These are phyloP conservation scores for Lasioglossum marginatum DNA, from an alignment of 2,888 invertebrate species.

Conservation along the genomic window DNA sequence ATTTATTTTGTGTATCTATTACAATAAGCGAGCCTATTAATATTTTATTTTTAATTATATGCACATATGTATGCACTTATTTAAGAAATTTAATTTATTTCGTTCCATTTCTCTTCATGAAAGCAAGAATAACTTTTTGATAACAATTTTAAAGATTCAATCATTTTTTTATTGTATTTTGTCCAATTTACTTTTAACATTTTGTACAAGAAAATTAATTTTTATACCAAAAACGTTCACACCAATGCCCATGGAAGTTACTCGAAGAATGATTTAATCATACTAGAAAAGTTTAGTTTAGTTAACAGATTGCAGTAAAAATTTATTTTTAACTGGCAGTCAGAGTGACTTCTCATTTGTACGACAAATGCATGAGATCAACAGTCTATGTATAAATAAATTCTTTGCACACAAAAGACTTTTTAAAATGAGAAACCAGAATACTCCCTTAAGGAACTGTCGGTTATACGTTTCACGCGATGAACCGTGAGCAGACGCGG, in stretches of 20 bases:
- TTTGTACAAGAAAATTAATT: neutral
- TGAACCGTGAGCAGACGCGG: neutral
- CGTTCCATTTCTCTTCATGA: neutral
- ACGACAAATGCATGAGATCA: neutral
- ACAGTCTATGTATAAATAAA: neutral
- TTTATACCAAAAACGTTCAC: neutral
- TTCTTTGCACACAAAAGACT: no score
- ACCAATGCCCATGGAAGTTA: neutral
- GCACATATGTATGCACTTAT: neutral
- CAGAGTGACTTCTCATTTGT: neutral
- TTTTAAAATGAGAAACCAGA: neutral
- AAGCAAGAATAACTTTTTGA: neutral
- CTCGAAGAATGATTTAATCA: neutral
- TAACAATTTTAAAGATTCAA: neutral
- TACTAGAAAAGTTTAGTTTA: neutral
- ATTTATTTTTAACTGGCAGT: neutral
- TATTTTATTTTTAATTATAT: neutral
- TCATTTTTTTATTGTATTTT: neutral
- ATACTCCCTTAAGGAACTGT: neutral
- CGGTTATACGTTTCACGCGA: neutral
- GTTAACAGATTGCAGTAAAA: neutral
- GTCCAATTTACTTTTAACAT: neutral
- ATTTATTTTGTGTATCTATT: neutral
- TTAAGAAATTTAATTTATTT: neutral
- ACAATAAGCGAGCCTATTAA: neutral